Percentiles rank a stretch among this genome's conserved stretches.
Conservation (phyloP, 2,113 vertebrate genomes). For the Raja brachyura region DNA sequence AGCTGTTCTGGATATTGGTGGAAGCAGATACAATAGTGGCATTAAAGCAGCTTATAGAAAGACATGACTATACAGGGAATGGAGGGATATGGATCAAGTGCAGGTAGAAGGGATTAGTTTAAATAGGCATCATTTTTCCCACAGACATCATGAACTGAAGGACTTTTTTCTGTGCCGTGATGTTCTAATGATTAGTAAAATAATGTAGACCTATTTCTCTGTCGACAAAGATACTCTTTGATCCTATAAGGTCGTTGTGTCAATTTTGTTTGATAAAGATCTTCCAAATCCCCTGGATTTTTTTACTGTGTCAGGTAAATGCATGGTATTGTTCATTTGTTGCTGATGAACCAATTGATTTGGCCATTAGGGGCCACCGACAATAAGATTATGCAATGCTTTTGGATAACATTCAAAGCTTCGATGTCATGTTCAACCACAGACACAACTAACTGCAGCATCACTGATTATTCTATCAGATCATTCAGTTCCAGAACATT, state of each 20-base stretch:
- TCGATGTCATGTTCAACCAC: neutral
- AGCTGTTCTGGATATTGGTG: too few species aligned
- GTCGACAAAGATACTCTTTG: neutral
- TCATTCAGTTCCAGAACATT: neutral
- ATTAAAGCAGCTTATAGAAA: too few species aligned
- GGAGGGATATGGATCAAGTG: too few species aligned
- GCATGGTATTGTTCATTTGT: neutral
- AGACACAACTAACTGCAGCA: neutral
- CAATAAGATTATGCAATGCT: neutral
- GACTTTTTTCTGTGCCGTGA: too few species aligned
- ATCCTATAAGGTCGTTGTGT: neutral
- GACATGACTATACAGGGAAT: too few species aligned
- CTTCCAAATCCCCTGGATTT: neutral
- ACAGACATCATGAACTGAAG: too few species aligned
- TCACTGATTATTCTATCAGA: too few species aligned
- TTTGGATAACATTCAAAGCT: constrained; percentile 12
- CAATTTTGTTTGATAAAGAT: neutral
- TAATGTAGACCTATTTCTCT: neutral
- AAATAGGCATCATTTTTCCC: too few species aligned
- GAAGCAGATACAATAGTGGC: too few species aligned
- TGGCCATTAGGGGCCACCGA: neutral
- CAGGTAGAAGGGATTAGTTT: too few species aligned
- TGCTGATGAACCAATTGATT: neutral
- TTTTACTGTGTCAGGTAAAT: neutral
- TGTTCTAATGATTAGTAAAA: too few species aligned